Base-by-base conservation (phyloP, 1,140 invertebrate genomes). In the Drosophila santomea region DNA sequence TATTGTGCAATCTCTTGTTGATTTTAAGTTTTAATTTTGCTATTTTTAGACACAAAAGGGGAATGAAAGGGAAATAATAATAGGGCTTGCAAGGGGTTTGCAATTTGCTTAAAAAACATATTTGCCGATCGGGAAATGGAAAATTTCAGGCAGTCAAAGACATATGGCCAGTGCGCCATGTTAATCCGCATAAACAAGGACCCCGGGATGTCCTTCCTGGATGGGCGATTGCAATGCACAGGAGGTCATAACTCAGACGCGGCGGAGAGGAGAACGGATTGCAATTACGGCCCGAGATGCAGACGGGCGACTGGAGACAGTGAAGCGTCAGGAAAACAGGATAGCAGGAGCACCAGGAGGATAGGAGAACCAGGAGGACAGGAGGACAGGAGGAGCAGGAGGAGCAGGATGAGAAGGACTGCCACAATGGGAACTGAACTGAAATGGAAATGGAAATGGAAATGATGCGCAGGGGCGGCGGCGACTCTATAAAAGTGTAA, bases 401-500 rank as follows among this genome's bases (percentile, higher is more conserved):
- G 12, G 17, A 47, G 14, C 20, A 20, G 41, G 25, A 39, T 5
- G 38, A 28, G 15, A 15, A 23, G 52, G 45, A 54, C 17, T 38
- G 44, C 57, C 32, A 48, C 64, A 54, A 68, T 58, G 72, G 35
- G 17, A 50, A 64, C 44, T 52, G 32, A 50, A 64, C 39, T 60
- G 39, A 39, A 50, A 76, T 51, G 43, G 20, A 20, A 20, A 20
- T 20, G 20, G 20, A 20, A 20, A 20, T 20, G 20, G 20, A 51
- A 74, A 74, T 44, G 51, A 48, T 45, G 59, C 41, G 11, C 10
- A 64, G 54, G 52, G 41, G 20, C 51, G 12, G 20, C 51, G 12
- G 52, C 62, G 83, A 83, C 83, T 86, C 79, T 67, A 89, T 86
- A 79, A 86, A 86, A 86, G 75, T 88, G 84, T 86, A 86, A 86